Conservation (phyloP, 1,140 invertebrate species). For the Sarcophaga bullata region DNA sequence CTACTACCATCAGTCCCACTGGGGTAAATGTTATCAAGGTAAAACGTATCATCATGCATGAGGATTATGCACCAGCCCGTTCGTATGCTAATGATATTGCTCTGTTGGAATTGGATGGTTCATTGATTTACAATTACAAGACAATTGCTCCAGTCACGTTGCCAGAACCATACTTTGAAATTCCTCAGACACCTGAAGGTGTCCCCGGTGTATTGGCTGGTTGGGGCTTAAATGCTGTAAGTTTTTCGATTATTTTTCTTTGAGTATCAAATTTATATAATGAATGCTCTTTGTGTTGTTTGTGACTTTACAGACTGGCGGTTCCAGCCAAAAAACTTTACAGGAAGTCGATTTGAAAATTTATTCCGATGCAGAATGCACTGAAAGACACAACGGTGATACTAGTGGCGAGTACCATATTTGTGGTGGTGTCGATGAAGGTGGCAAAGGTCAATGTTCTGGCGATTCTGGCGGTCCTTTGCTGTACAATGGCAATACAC, state of each 20-base stretch:
- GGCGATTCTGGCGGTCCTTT: constrained; percentile 67
- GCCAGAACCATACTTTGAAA: constrained; percentile 48
- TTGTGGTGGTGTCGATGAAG: constrained; percentile 65
- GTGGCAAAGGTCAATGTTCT: constrained; percentile 67
- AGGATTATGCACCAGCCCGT: constrained; percentile 51
- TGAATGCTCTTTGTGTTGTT: neutral
- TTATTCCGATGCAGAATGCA: constrained; percentile 63
- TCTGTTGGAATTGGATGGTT: constrained; percentile 50
- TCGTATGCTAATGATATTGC: constrained; percentile 61
- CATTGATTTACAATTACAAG: constrained; percentile 51
- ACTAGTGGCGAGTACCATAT: constrained; percentile 58
- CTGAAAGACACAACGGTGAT: constrained; percentile 47
- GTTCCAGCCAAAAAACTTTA: constrained; percentile 53
- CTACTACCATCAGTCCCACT: constrained; percentile 47
- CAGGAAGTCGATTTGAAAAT: constrained; percentile 64
- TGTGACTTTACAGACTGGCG: constrained; percentile 56
- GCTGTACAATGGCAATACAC: constrained; percentile 50
- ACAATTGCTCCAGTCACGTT: constrained; percentile 54
- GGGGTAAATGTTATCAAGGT: constrained; percentile 56
- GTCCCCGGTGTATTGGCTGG: constrained; percentile 54
- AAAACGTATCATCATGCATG: constrained; percentile 59
- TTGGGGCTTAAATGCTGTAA: constrained; percentile 61
- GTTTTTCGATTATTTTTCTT: constrained; percentile 23
- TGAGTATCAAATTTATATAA: neutral
- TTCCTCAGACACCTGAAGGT: constrained; percentile 51